phyloP scores from a whole-genome alignment of 2,797 vertebrate species.

The Pagetopsis macropterus region DNA sequence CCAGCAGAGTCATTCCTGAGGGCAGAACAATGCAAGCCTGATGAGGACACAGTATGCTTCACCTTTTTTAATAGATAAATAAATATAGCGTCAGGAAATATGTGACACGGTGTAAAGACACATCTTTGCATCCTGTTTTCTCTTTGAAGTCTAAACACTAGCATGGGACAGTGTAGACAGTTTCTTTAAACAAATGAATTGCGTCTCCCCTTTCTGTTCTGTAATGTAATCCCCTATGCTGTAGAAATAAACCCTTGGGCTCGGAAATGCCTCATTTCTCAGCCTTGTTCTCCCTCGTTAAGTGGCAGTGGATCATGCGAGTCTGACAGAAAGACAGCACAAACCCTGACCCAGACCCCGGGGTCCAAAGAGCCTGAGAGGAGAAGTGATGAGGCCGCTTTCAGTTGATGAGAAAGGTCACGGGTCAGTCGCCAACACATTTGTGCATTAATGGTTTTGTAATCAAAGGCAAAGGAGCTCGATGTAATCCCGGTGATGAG shows the following conservation, averaged over 20 bases:
- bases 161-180: constrained; percentile 21
- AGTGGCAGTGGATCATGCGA: constrained; percentile 74
- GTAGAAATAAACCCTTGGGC: constrained; percentile 71
- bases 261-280: constrained; percentile 80
- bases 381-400: constrained; percentile 58
- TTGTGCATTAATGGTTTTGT: constrained; percentile 62
- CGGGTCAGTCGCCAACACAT: constrained; percentile 53
- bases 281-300: constrained; percentile 71
- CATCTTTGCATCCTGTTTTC: constrained; percentile 21
- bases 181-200: constrained; percentile 39
- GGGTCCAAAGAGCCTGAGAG: constrained; percentile 79
- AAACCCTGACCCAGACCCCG: constrained; percentile 73
- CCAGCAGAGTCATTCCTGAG: constrained; percentile 14
- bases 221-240: constrained; percentile 70
- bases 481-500: constrained; percentile 59
- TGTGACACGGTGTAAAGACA: constrained; percentile 32
- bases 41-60: constrained; percentile 23
- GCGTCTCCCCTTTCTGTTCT: constrained; percentile 42
- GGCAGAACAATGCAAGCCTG: constrained; percentile 31
- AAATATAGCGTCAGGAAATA: constrained; percentile 23
- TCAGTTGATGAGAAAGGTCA: constrained; percentile 71
- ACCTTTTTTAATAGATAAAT: constrained; percentile 16
- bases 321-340: constrained; percentile 70
- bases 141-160: constrained; percentile 34
- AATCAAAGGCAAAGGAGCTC: constrained; percentile 61